Evolutionary conservation across 1,140 invertebrate genomes (phyloP).

Genomic region (Agrilus planipennis): DNA sequence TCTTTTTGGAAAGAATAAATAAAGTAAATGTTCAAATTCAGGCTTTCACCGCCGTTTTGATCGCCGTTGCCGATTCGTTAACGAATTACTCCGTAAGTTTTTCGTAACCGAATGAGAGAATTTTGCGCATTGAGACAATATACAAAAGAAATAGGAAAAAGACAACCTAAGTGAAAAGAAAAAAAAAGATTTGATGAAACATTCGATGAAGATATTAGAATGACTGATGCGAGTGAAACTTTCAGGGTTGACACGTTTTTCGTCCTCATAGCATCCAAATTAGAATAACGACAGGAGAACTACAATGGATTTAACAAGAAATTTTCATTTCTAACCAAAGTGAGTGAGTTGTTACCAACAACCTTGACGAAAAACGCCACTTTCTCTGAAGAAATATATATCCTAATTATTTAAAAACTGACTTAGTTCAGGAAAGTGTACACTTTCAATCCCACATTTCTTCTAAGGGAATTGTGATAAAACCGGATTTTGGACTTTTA

Average conservation of each 20-base stretch:
- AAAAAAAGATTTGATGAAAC: no score
- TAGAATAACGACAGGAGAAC: slow-evolving; percentile 8
- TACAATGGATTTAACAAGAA: no score
- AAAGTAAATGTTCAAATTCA: slow-evolving; percentile 18
- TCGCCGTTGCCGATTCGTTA: slow-evolving; percentile 14
- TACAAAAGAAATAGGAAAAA: slow-evolving; percentile 2
- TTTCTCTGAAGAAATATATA: slow-evolving; percentile 11
- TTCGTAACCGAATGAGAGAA: slow-evolving; percentile 10
- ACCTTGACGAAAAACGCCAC: slow-evolving; percentile 10
- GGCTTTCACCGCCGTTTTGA: slow-evolving; percentile 15
- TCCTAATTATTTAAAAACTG: slow-evolving; percentile 13
- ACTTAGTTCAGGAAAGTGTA: slow-evolving; percentile 12
- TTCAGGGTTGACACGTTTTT: slow-evolving; percentile 12
- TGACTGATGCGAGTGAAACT: slow-evolving; percentile 11
- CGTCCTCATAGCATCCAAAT: slow-evolving; percentile 11
- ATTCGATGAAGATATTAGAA: no score
- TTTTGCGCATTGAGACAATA: slow-evolving; percentile 1
- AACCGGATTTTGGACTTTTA: slow-evolving; percentile 12
- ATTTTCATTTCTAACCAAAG: slow-evolving; percentile 3
- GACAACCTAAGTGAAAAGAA: no score
- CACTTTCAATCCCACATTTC: slow-evolving; percentile 12
- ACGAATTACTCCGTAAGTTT: slow-evolving; percentile 15
- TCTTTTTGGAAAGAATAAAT: slow-evolving; percentile 14
- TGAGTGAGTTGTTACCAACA: slow-evolving; percentile 10
- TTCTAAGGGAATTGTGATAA: slow-evolving; percentile 11